Percentiles rank a stretch among this genome's conserved stretches.
These are phyloP conservation scores for Oncorhynchus masou DNA, from an alignment of 2,113 vertebrate genomes.

Conservation along the genomic window DNA sequence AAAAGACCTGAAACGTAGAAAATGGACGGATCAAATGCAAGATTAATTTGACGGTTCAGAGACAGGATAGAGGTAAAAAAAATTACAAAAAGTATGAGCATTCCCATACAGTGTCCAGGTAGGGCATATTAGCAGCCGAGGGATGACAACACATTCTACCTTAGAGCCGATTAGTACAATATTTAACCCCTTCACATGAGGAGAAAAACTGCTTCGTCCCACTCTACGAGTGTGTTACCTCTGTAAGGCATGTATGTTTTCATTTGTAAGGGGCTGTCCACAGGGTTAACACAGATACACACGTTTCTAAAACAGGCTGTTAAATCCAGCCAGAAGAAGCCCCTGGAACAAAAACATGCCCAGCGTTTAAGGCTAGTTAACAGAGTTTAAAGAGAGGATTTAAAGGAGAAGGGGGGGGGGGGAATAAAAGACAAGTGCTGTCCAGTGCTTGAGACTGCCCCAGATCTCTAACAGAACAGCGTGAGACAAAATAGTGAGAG, in stretches of 20 bases:
- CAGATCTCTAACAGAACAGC: not conserved
- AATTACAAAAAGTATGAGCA: slow-evolving; percentile 50
- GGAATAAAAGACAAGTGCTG: not conserved
- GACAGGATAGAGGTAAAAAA: slow-evolving; percentile 58
- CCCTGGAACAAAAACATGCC: slow-evolving; percentile 26
- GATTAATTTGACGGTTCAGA: slow-evolving; percentile 72
- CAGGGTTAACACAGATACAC: slow-evolving; percentile 33
- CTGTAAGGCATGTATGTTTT: slow-evolving; percentile 7
- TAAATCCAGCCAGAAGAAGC: slow-evolving; percentile 14
- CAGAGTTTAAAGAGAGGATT: slow-evolving; percentile 26
- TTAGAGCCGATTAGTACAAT: slow-evolving; percentile 62
- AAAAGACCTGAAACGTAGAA: slow-evolving; percentile 70
- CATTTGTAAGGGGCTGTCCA: slow-evolving; percentile 31
- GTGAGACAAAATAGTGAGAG: not conserved
- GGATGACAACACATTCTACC: slow-evolving; percentile 60
- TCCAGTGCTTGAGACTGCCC: slow-evolving; percentile 2
- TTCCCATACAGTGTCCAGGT: slow-evolving; percentile 69
- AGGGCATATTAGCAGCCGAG: slow-evolving; percentile 58
- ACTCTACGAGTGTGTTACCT: not conserved
- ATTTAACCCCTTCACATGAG: slow-evolving; percentile 62
- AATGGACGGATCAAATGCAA: slow-evolving; percentile 70
- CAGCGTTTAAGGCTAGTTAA: slow-evolving; percentile 15
- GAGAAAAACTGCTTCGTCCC: slow-evolving; percentile 42
- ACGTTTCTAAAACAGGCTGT: slow-evolving; percentile 31
- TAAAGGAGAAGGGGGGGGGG: slow-evolving; percentile 7